Base-by-base conservation (phyloP, 2,888 invertebrate genomes). In the Tachystola acroxantha region DNA sequence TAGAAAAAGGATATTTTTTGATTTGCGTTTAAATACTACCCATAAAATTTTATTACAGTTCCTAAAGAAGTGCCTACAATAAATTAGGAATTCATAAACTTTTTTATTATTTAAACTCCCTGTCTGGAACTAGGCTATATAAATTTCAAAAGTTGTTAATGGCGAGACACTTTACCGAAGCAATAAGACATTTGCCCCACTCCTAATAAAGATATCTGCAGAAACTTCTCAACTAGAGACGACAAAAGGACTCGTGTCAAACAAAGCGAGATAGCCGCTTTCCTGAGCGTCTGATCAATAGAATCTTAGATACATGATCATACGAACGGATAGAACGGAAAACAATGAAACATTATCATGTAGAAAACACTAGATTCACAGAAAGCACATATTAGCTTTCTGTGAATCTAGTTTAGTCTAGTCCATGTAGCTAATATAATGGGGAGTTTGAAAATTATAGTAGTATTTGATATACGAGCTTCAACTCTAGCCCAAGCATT, bases 251-350 rank as follows among this genome's bases (percentile, higher is more conserved):
- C 32, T 10, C 10, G 32, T 12, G 22, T 32, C 32, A 24, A 28
- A 22, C 24, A 19, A 32, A 36, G 36, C 31, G 32, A 28, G 28
- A 28, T 29, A 24, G 32, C 28, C n/a, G 10, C 14, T 12, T 36
- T 36, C 28, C 14, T 27, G 28, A 19, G 32, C 32, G 26, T n/a
- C 20, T 32, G 37, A 28, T 37, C 37, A 28, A 32, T 29, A 32
- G 16, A 16, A 16, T 16, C 16, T 16, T 16, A 16, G 16, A 16
- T 16, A 16, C 3, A 16, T 16, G 16, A 16, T n/a, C 26, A 10
- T 10, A 26, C 26, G 26, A 6, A 10, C 9, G 10, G 9, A n/a
- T 6, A 26, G 26, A 26, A 10, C 6, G 26, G 26, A 9, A 10
- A 26, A 26, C 10, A 10, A n/a, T n/a, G n/a, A n/a, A 16, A 16